Base-by-base conservation (phyloP, 1,140 invertebrate species). In the Euschistus heros region DNA sequence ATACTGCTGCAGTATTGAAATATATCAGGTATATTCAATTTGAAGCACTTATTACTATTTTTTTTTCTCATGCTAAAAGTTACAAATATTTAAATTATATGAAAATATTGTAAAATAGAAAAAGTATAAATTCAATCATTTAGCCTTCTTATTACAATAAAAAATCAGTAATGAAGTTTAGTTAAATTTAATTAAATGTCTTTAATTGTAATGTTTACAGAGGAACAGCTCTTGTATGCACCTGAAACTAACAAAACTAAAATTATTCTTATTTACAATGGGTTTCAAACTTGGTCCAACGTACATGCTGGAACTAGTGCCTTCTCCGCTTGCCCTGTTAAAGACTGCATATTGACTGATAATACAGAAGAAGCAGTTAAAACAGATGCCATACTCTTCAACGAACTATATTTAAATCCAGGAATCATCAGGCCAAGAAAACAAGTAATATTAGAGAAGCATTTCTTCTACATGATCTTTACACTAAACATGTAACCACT, bases 311-410 rank as follows among this genome's bases (percentile, higher is more conserved):
- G 82, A 1, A 78, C 83, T 4, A 91, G 92, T 73, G 75, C 82
- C 30, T 80, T 84, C 66, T 74, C 78, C 60, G 76, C 81, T 50
- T 90, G 87, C 71, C 87, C 87, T 0, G 85, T 90, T 1, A 84
- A 84, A 71, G 82, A 88, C 0, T 96, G 93, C 72, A 79, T 80
- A 2, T 76, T 95, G 17, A 89, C 87, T 0, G 80, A 83, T 1
- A 82, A 86, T 70, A 78, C 86, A 4, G 82, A 85, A 44, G 84
- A 88, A 70, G 84, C 88, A 0, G 77, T 74, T 14, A 81, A 82
- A 8, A 91, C 89, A 0, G 92, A 95, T 74, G 87, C 91, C 54
- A 86, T 96, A 61, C 74, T 96, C 13, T 95, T 89, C 75, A 94
- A 93, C 73, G 91, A 94, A 73, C 88, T 91, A 71, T 83, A 86